phyloP scores from a whole-genome alignment of 2,113 vertebrate species.

The Trematomus loennbergii region DNA sequence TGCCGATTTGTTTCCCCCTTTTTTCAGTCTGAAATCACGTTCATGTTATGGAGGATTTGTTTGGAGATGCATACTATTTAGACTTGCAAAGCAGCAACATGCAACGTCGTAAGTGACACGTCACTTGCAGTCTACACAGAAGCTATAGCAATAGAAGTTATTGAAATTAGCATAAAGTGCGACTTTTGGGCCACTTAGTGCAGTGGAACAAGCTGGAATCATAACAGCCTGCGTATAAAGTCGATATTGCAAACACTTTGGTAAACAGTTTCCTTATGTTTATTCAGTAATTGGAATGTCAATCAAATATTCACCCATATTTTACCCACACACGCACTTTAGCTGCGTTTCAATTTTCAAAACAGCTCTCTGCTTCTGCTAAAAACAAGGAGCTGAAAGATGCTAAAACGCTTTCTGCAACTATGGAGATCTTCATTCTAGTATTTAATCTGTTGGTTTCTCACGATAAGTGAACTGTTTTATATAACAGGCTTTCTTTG shows the following conservation, averaged over 20 bases:
- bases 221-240: background rate
- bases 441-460: background rate
- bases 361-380: background rate
- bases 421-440: background rate
- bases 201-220: background rate
- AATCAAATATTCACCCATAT: background rate
- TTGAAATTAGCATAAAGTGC: too few relatives aligned
- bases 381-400: background rate
- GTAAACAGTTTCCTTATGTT: background rate
- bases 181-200: too few relatives aligned
- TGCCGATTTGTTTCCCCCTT: background rate
- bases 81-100: too few relatives aligned
- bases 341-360: background rate
- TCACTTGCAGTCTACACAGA: too few relatives aligned
- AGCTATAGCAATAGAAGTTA: too few relatives aligned
- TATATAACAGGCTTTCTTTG: background rate
- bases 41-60: background rate
- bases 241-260: background rate
- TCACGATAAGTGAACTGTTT: background rate
- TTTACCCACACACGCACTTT: background rate
- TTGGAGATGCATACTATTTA: background rate
- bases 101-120: too few relatives aligned
- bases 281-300: too few relatives aligned
- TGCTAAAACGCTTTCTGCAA: background rate
- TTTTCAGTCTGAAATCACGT: background rate